A percentile compares a stretch with the other conserved stretches of the same genome.
These are phyloP conservation scores for Adelges cooleyi DNA, from an alignment of 1,140 invertebrate genomes.

Conservation along the genomic window DNA sequence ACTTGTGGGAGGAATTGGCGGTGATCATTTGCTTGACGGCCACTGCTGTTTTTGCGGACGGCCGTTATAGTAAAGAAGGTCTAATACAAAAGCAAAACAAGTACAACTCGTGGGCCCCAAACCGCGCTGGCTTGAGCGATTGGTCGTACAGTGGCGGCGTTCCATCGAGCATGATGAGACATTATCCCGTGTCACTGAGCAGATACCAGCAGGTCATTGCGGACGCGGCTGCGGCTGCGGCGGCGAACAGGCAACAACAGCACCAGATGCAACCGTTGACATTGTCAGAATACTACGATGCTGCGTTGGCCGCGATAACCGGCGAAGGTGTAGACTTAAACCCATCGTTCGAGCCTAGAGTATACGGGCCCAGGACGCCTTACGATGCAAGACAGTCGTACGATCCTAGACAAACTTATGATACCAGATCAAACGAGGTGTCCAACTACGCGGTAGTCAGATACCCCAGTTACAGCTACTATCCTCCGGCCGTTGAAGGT, in stretches of 20 bases:
- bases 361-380: no score
- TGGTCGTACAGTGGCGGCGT: background rate
- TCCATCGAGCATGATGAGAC: background rate
- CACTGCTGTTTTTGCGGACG: background rate
- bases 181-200: background rate
- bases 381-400: no score
- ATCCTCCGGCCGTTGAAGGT: background rate
- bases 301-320: no score
- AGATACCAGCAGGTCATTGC: background rate
- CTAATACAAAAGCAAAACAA: background rate
- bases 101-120: background rate
- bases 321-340: no score
- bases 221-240: background rate
- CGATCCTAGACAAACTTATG: no score
- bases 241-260: no score
- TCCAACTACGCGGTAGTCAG: conserved; percentile 14
- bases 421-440: no score
- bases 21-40: background rate
- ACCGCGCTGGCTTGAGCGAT: no score
- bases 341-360: no score
- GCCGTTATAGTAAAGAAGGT: background rate
- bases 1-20: no score
- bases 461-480: conserved; percentile 10
- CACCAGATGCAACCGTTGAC: no score
- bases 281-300: no score